Evolutionary conservation across 1,140 invertebrate genomes (phyloP).

Genomic region (Gyrodactylus bullatarudis): DNA sequence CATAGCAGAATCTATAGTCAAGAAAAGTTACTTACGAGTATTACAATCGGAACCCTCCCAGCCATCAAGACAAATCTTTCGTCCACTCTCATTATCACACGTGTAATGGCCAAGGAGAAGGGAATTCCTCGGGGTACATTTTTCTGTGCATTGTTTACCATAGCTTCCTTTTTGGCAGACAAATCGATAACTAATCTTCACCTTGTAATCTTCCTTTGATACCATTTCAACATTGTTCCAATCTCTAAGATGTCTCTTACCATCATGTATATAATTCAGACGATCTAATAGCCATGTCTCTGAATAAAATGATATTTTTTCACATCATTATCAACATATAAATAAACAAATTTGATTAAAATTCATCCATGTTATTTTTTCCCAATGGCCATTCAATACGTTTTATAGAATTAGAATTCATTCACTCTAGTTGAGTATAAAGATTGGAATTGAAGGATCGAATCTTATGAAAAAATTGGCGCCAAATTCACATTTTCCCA

Average conservation of each 20-base stretch:
- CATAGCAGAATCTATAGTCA: too few species aligned
- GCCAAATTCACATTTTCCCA: too few species aligned
- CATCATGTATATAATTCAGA: not conserved
- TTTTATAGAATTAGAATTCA: too few species aligned
- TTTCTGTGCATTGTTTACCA: not conserved
- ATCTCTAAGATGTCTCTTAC: not conserved
- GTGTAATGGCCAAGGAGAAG: conserved; percentile 4
- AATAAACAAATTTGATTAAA: too few species aligned
- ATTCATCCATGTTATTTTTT: too few species aligned
- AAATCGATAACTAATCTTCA: not conserved
- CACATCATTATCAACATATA: too few species aligned
- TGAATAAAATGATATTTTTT: too few species aligned
- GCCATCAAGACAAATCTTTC: conserved; percentile 6
- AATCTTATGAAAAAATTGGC: too few species aligned
- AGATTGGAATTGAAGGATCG: too few species aligned
- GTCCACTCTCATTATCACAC: conserved; percentile 2
- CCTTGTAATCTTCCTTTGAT: not conserved
- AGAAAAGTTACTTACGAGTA: not conserved
- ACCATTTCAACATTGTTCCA: not conserved
- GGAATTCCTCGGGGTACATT: not conserved
- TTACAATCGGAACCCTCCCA: conserved; percentile 6
- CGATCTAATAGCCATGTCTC: not conserved
- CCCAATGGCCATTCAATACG: too few species aligned
- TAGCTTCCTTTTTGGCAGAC: conserved; percentile 2
- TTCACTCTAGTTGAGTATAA: too few species aligned